phyloP scores from a whole-genome alignment of 1,140 invertebrate species.

The Saxidomus purpurata region DNA sequence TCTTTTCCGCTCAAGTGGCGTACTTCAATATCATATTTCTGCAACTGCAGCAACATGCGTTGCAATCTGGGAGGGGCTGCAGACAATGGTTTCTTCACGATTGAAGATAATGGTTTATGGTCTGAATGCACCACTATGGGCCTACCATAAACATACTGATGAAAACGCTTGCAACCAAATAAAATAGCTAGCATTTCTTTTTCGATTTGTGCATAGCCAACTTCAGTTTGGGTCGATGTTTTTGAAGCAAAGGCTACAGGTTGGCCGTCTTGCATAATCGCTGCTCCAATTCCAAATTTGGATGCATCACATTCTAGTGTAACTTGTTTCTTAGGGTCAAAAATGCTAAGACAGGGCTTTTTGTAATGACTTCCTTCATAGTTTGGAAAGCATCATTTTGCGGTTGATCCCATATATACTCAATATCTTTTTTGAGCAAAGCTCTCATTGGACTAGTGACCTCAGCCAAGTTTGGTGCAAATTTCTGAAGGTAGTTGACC shows the following conservation, averaged over 20 bases:
- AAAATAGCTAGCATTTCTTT: conserved; percentile 87
- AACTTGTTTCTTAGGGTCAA: conserved; percentile 48
- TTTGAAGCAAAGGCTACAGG: conserved; percentile 86
- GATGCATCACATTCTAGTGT: too few relatives aligned
- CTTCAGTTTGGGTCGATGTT: conserved; percentile 84
- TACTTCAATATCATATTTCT: conserved; percentile 75
- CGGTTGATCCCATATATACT: too few relatives aligned
- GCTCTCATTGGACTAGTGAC: conserved; percentile 66
- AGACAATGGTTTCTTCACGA: conserved; percentile 61
- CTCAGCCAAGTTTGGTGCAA: conserved; percentile 83
- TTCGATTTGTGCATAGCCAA: conserved; percentile 87
- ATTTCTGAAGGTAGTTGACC: conserved; percentile 86
- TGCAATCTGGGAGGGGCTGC: conserved; percentile 66
- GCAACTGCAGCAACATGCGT: conserved; percentile 68
- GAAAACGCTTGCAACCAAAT: conserved; percentile 86
- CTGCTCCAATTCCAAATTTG: too few relatives aligned
- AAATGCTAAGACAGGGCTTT: conserved; percentile 34
- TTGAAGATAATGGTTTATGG: conserved; percentile 73
- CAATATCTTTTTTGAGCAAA: conserved; percentile 71
- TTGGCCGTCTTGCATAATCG: too few relatives aligned
- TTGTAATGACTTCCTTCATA: too few relatives aligned
- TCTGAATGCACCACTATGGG: conserved; percentile 63
- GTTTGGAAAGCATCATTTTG: too few relatives aligned
- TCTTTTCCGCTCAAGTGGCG: conserved; percentile 64
- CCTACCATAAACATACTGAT: conserved; percentile 82